Conservation (phyloP, 2,113 vertebrate genomes). For the Mohoua ochrocephala region DNA sequence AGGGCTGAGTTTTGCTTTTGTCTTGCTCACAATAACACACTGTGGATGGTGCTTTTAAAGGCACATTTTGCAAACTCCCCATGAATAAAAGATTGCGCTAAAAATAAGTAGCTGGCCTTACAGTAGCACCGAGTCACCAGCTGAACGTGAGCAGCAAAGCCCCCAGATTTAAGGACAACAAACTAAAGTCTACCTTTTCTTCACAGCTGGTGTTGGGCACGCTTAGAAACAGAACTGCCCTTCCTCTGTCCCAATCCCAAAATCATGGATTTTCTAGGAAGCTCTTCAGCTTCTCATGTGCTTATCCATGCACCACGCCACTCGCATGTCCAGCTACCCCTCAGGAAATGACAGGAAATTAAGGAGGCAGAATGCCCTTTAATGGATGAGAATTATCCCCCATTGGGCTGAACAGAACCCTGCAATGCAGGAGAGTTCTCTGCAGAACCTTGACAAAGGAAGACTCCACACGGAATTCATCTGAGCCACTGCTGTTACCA, state of each 20-base stretch:
- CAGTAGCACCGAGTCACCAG: neutral
- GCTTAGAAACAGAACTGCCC: neutral
- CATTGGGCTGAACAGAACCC: neutral
- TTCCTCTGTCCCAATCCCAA: neutral
- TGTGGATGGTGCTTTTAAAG: neutral
- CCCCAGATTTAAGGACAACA: neutral
- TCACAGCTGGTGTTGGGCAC: neutral
- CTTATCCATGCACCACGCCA: accelerated
- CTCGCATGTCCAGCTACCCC: neutral
- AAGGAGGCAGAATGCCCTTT: neutral
- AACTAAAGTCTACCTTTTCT: neutral
- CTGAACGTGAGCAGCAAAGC: neutral
- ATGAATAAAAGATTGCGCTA: neutral
- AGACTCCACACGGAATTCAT: neutral
- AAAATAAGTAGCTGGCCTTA: neutral
- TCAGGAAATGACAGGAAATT: neutral
- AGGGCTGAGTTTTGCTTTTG: neutral
- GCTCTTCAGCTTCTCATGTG: neutral
- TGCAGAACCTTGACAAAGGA: neutral
- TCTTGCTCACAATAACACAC: neutral
- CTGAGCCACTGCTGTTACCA: neutral
- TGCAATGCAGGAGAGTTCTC: neutral
- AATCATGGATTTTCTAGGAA: neutral
- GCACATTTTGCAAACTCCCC: neutral
- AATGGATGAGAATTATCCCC: neutral